phyloP scores from a whole-genome alignment of 2,797 vertebrate genomes.

The Apogon talboti region DNA sequence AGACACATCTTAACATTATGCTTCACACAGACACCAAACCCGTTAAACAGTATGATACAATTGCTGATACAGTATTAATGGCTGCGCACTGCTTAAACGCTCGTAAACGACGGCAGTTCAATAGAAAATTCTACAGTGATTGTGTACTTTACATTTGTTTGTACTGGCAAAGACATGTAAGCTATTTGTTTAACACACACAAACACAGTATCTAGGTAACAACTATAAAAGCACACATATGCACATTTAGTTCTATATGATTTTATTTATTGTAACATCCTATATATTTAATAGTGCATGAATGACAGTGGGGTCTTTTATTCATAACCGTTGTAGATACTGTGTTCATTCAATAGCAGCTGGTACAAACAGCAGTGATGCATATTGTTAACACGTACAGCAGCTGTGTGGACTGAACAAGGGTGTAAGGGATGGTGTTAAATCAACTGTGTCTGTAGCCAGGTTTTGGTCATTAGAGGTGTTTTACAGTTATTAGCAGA shows the following conservation, averaged over 20 bases:
- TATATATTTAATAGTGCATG: constrained; percentile 6
- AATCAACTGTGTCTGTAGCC: background rate
- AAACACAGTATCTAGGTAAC: constrained; percentile 26
- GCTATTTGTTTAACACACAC: constrained; percentile 6
- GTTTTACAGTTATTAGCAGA: background rate
- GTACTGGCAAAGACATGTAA: background rate
- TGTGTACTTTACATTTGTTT: constrained; percentile 3
- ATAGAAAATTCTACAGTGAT: background rate
- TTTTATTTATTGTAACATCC: too few species aligned
- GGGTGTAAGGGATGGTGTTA: background rate
- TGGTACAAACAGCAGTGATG: background rate
- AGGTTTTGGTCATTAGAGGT: constrained; percentile 1
- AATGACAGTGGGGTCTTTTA: constrained; percentile 1
- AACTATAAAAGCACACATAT: constrained; percentile 14
- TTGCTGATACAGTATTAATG: too few species aligned
- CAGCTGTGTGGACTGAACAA: constrained; percentile 14
- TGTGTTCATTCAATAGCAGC: constrained; percentile 15
- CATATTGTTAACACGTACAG: constrained; percentile 8
- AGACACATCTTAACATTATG: background rate
- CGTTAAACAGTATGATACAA: too few species aligned
- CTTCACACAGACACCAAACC: background rate
- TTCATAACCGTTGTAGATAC: constrained; percentile 3
- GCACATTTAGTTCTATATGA: too few species aligned
- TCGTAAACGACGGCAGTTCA: background rate
- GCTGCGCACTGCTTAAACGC: background rate